Conservation (phyloP, 1,140 invertebrate genomes). For the Ceratina calcarata region DNA sequence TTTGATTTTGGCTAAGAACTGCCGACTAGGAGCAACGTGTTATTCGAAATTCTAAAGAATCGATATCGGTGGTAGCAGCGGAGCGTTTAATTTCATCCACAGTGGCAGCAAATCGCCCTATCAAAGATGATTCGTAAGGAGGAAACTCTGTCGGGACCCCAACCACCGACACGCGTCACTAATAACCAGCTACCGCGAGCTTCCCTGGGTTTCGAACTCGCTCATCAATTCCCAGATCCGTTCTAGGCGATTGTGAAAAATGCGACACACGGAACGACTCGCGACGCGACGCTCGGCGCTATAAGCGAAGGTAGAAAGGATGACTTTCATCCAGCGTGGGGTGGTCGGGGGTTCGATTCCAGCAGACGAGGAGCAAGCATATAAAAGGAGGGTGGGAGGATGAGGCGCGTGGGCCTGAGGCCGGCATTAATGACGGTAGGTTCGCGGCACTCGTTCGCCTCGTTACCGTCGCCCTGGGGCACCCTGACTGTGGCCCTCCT, state of each 20-base stretch:
- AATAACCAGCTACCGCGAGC: constrained; percentile 14
- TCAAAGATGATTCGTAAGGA: constrained; percentile 28
- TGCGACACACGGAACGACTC: constrained; percentile 12
- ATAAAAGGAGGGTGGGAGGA: neutral
- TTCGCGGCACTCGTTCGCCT: constrained; percentile 72
- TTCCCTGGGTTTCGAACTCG: constrained; percentile 15
- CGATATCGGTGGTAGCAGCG: too few species aligned
- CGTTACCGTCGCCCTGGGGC: constrained; percentile 75
- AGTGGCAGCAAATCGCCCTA: constrained; percentile 5
- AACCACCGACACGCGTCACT: constrained; percentile 29
- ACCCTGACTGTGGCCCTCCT: constrained; percentile 37
- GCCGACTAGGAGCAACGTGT: too few species aligned
- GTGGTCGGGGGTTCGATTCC: constrained; percentile 6
- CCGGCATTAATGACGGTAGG: constrained; percentile 76
- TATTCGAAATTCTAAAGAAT: too few species aligned
- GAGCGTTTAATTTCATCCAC: neutral
- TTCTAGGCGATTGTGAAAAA: constrained; percentile 26
- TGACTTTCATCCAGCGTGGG: neutral
- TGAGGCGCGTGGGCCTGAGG: constrained; percentile 68
- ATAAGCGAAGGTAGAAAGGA: too few species aligned
- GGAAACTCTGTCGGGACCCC: neutral
- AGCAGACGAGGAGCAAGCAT: neutral
- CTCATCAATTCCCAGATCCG: constrained; percentile 50
- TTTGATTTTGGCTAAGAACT: too few species aligned
- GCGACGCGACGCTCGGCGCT: too few species aligned